These are phyloP conservation scores for Eristalinus aeneus DNA, from an alignment of 2,888 invertebrate genomes.

Conservation along the genomic window DNA sequence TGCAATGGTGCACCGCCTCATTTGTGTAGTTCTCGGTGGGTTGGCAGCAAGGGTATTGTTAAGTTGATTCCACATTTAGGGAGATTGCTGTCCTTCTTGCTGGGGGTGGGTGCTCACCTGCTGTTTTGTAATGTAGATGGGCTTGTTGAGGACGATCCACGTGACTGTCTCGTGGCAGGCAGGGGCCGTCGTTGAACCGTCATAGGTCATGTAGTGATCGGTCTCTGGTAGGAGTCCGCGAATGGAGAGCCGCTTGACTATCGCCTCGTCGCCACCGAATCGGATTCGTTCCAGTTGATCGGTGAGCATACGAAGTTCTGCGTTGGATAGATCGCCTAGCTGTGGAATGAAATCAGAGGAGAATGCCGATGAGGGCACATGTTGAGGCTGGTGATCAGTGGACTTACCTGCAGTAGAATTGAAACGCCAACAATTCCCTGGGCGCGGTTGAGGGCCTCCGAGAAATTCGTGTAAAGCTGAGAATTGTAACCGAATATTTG, in stretches of 20 bases:
- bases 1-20: slow-evolving; percentile 15
- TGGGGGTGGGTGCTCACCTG: slow-evolving; percentile 85
- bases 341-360: slow-evolving; percentile 77
- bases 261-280: slow-evolving; percentile 93
- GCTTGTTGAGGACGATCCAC: slow-evolving; percentile 98
- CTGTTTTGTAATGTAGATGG: slow-evolving; percentile 98
- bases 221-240: slow-evolving; percentile 95
- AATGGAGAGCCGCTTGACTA: slow-evolving; percentile 92
- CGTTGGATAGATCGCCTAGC: slow-evolving; percentile 95
- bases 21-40: background rate
- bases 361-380: background rate
- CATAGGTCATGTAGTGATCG: slow-evolving; percentile 98
- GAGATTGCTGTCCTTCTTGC: background rate
- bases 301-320: slow-evolving; percentile 93
- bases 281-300: slow-evolving; percentile 95
- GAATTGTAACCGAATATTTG: slow-evolving; percentile 99
- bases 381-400: background rate
- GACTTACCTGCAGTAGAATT: slow-evolving; percentile 93
- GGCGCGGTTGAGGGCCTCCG: slow-evolving; percentile 95
- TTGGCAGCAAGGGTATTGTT: background rate
- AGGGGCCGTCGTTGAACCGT: slow-evolving; percentile 97
- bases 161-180: slow-evolving; percentile 99
- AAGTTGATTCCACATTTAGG: background rate
- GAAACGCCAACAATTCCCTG: slow-evolving; percentile 98
- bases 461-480: slow-evolving; percentile 97